Evolutionary conservation across 2,888 invertebrate genomes (phyloP), one percentile per base, ranked within the genome.

Genomic region (Ecliptopera silaceata): DNA sequence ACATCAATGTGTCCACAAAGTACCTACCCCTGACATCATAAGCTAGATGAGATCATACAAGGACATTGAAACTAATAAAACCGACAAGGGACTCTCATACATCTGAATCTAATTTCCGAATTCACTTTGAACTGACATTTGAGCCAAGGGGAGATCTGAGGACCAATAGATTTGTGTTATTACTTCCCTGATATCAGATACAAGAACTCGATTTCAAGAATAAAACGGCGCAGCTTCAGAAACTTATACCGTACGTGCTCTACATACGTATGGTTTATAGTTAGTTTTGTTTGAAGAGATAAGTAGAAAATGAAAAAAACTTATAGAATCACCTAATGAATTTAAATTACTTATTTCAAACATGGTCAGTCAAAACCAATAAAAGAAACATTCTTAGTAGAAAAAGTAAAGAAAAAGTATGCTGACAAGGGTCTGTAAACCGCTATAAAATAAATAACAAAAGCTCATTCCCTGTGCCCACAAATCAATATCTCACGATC

Each of bases 91-190:
- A 20, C 62, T 51, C 59, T 39, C 44, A 32, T 47, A 51, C 64
- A 45, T 58, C 64, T 66, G 58, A 64, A 66, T 66, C 63, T 66
- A 66, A 66, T 66, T 66, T 66, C 64, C 66, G 66, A 66, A 66
- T 59, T 63, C 64, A 66, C 63, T 66, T 64, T 63, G 59, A 66
- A 63, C 58, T 60, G 66, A 60, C 61, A 64, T 63, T 61, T 52
- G 66, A 64, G 61, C 59, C 53, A 59, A 61, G 63, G 62, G 59
- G 54, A 60, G 56, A 63, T 54, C 59, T 36, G 59, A 59, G 62
- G 56, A 56, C 51, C 60, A 54, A 61, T 64, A 66, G 63, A 61
- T 64, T 58, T 64, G 58, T 58, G 61, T 61, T 66, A 66, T 66
- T 63, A 53, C 66, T 64, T 66, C 66, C 64, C 55, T 64, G 42